phyloP scores from a whole-genome alignment of 1,140 invertebrate genomes.

The Drosophila nigrodunni region DNA sequence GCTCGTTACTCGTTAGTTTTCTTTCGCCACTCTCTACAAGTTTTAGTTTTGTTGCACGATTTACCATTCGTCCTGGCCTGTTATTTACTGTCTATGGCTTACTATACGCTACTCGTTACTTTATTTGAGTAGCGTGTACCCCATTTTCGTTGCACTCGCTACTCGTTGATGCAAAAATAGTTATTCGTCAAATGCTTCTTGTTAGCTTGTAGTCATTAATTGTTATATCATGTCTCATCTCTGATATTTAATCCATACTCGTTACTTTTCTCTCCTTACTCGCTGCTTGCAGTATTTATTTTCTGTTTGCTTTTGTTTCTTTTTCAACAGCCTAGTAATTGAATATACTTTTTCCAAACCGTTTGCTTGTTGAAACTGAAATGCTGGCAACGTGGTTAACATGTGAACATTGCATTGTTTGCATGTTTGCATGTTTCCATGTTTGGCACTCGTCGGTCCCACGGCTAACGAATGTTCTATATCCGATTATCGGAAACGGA shows the following conservation, averaged over 20 bases:
- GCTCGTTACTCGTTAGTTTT: background rate
- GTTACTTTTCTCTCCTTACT: background rate
- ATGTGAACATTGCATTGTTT: background rate
- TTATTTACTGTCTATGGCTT: too few relatives aligned
- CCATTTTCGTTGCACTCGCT: too few relatives aligned
- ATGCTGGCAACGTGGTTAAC: slow-evolving; percentile 2
- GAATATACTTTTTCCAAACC: background rate
- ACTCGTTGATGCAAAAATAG: too few relatives aligned
- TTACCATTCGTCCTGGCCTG: too few relatives aligned
- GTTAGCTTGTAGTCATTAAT: background rate
- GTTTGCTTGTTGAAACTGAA: background rate
- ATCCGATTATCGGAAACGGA: slow-evolving; percentile 56
- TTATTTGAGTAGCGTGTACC: too few relatives aligned
- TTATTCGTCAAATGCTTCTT: background rate
- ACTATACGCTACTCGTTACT: too few relatives aligned
- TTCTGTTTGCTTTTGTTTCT: background rate
- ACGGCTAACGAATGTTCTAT: slow-evolving; percentile 39
- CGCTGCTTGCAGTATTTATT: too few relatives aligned
- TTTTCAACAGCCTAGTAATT: background rate
- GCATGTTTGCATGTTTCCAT: slow-evolving; percentile 3
- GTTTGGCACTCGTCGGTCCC: slow-evolving; percentile 30
- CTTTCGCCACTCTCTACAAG: too few relatives aligned
- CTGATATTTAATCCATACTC: background rate
- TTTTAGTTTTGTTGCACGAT: too few relatives aligned
- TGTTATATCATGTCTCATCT: background rate